Conservation (phyloP, 1,140 invertebrate genomes). For the Brachionus paranguensis region DNA sequence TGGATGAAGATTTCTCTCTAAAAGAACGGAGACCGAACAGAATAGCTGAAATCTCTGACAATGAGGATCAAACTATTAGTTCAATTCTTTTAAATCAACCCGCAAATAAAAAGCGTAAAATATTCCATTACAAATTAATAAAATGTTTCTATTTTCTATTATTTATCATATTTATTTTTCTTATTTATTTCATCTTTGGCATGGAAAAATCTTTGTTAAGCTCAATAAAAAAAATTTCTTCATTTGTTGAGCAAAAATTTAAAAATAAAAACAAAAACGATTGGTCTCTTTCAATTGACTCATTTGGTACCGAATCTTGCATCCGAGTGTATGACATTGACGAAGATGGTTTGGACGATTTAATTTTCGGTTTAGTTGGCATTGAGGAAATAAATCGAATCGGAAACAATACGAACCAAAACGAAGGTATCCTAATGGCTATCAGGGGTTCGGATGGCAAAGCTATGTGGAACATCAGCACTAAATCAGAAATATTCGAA, state of each 20-base stretch:
- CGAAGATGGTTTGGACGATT: slow-evolving; percentile 46
- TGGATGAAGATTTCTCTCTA: background rate
- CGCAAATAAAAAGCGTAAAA: background rate
- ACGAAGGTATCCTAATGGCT: slow-evolving; percentile 39
- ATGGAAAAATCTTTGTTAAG: background rate
- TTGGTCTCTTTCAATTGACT: slow-evolving; percentile 41
- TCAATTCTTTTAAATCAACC: background rate
- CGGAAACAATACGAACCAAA: background rate
- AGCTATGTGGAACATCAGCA: slow-evolving; percentile 45
- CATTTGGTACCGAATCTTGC: slow-evolving; percentile 45
- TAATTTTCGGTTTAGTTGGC: slow-evolving; percentile 44
- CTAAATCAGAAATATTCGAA: slow-evolving; percentile 43
- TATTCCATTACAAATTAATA: background rate
- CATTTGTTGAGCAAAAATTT: background rate
- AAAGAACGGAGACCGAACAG: background rate
- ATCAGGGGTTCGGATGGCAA: slow-evolving; percentile 48
- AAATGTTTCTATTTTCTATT: background rate
- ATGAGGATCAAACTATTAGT: background rate
- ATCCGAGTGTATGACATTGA: slow-evolving; percentile 47
- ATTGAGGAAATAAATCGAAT: slow-evolving; percentile 1
- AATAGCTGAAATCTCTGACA: background rate
- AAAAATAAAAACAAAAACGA: slow-evolving; percentile 44
- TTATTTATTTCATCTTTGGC: background rate
- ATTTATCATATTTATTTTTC: background rate
- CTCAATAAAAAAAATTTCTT: background rate